Conservation (phyloP, 2,113 vertebrate genomes). For the Zosterops pallidus region DNA sequence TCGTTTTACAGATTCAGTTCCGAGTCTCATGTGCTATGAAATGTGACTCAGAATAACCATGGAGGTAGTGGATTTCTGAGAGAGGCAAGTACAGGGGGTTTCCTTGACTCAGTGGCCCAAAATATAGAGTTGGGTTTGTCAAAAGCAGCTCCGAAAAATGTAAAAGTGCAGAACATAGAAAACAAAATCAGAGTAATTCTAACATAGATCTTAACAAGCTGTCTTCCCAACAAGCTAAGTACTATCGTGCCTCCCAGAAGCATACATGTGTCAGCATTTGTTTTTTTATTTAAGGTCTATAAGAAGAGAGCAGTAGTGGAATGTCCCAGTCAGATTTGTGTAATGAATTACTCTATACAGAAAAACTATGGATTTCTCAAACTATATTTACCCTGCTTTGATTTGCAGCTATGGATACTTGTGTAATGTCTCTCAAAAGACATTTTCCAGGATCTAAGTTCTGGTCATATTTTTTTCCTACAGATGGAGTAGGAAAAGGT, state of each 20-base stretch:
- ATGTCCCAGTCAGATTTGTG: neutral
- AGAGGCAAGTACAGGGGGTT: neutral
- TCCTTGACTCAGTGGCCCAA: neutral
- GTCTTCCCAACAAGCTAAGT: neutral
- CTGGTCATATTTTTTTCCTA: neutral
- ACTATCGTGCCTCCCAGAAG: neutral
- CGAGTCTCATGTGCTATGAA: neutral
- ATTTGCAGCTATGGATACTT: neutral
- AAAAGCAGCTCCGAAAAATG: neutral
- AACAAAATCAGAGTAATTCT: neutral
- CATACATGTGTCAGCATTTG: neutral
- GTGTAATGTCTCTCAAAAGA: neutral
- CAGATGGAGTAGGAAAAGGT: neutral
- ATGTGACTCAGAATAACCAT: neutral
- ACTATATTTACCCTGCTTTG: neutral
- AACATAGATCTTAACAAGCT: neutral
- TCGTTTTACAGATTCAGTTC: neutral
- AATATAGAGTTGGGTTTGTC: neutral
- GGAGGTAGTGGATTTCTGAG: neutral
- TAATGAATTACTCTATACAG: neutral
- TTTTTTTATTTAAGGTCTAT: neutral
- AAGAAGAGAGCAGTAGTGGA: neutral
- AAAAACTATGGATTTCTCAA: neutral
- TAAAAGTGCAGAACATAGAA: neutral
- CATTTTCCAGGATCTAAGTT: neutral